A percentile compares a stretch with the other conserved stretches of the same genome.
These are phyloP conservation scores for Apolygus lucorum DNA, from an alignment of 1,140 invertebrate species.

Conservation along the genomic window DNA sequence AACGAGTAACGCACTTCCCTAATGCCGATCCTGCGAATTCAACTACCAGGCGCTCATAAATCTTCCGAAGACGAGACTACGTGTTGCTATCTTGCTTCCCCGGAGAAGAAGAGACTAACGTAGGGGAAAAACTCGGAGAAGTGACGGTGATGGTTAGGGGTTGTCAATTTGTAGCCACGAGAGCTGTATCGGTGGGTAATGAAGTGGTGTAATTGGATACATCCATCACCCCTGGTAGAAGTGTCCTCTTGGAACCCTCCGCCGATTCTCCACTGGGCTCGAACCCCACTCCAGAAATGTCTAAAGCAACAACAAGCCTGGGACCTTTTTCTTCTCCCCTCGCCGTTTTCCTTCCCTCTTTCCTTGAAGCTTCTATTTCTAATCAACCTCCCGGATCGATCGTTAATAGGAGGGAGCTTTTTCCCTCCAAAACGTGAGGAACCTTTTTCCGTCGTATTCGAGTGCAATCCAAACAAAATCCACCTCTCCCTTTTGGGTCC, in stretches of 20 bases:
- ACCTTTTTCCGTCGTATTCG: neutral
- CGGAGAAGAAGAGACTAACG: constrained; percentile 3
- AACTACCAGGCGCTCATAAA: neutral
- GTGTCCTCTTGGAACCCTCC: neutral
- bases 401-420: neutral
- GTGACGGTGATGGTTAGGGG: constrained; percentile 11
- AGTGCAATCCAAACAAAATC: constrained; percentile 2
- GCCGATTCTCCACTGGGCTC: neutral
- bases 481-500: neutral
- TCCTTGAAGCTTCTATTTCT: neutral
- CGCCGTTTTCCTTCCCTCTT: neutral
- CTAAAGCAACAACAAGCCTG: neutral
- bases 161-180: constrained; percentile 9
- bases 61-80: neutral
- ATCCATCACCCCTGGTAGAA: constrained; percentile 6
- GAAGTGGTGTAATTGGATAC: constrained; percentile 13
- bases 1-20: no score
- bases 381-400: neutral
- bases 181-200: constrained; percentile 10
- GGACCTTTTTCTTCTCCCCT: neutral
- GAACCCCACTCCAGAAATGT: neutral
- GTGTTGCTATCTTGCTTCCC: neutral
- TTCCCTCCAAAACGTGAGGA: neutral
- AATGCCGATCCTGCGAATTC: neutral
- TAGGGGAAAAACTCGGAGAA: constrained; percentile 8